Evolutionary conservation across 2,888 invertebrate genomes (phyloP).

Genomic region (Hemithea aestivaria): DNA sequence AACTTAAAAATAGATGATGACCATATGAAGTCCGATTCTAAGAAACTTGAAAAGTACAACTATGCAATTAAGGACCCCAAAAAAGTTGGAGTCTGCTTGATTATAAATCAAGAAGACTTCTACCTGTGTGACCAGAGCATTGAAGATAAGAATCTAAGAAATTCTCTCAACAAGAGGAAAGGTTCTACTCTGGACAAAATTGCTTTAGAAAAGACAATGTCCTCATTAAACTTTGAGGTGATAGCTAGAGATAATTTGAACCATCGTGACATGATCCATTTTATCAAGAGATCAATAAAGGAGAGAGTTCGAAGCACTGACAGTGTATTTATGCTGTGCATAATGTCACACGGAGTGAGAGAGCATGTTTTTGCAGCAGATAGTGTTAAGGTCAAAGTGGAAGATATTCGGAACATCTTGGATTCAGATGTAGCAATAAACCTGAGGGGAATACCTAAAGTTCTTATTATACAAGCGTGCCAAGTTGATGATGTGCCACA

Average conservation of each 20-base stretch:
- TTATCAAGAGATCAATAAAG: slow-evolving; percentile 48
- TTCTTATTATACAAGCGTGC: slow-evolving; percentile 67
- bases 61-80: slow-evolving; percentile 57
- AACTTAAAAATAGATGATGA: slow-evolving; percentile 38
- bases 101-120: slow-evolving; percentile 67
- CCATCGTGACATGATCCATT: slow-evolving; percentile 47
- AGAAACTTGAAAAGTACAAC: slow-evolving; percentile 31
- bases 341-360: slow-evolving; percentile 65
- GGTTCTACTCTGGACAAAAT: slow-evolving; percentile 56
- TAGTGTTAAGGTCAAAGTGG: slow-evolving; percentile 60
- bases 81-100: slow-evolving; percentile 59
- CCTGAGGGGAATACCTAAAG: slow-evolving; percentile 57
- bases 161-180: slow-evolving; percentile 39
- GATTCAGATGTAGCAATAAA: slow-evolving; percentile 51
- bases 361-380: slow-evolving; percentile 67
- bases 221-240: slow-evolving; percentile 55
- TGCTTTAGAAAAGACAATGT: slow-evolving; percentile 52
- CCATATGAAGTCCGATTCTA: slow-evolving; percentile 48
- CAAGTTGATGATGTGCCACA: slow-evolving; percentile 47
- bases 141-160: slow-evolving; percentile 30
- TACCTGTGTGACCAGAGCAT: slow-evolving; percentile 58
- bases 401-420: slow-evolving; percentile 57
- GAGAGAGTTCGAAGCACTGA: slow-evolving; percentile 46
- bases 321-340: slow-evolving; percentile 66
- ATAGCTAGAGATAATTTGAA: slow-evolving; percentile 48